A percentile compares a stretch with the other conserved stretches of the same genome.
These are phyloP conservation scores for Neolamprologus sp. DNA, from an alignment of 2,113 vertebrate species.

Conservation along the genomic window DNA sequence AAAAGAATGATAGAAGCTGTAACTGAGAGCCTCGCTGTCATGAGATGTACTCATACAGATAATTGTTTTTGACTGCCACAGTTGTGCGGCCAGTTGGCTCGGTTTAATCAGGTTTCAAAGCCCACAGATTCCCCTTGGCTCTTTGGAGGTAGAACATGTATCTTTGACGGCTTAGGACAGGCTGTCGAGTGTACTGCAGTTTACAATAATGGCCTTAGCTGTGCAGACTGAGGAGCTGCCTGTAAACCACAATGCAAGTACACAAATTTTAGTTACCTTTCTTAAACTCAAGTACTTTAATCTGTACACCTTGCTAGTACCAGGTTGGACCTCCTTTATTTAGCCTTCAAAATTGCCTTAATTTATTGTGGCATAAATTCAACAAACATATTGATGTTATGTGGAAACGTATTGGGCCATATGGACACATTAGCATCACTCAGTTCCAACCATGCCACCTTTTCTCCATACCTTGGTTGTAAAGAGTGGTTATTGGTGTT, in stretches of 20 bases:
- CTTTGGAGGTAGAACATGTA: not conserved
- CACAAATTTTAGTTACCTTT: not conserved
- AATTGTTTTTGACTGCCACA: not conserved
- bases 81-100: not conserved
- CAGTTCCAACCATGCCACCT: not conserved
- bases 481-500: not conserved
- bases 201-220: not conserved
- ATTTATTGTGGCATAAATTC: not conserved
- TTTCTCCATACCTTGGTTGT: not conserved
- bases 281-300: not conserved
- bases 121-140: not conserved
- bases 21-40: not conserved
- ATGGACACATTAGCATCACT: not conserved
- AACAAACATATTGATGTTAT: not conserved
- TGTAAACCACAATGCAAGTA: not conserved
- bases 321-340: not conserved
- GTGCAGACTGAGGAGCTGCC: not conserved
- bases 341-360: not conserved
- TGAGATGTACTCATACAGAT: not conserved
- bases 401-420: rapidly evolving
- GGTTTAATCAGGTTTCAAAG: constrained; percentile 12
- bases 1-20: not conserved
- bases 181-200: not conserved
- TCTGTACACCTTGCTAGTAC: not conserved
- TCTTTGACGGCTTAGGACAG: not conserved